A percentile compares a stretch with the other conserved stretches of the same genome.
Conservation (phyloP, 2,888 invertebrate species). For the Acleris holmiana region DNA sequence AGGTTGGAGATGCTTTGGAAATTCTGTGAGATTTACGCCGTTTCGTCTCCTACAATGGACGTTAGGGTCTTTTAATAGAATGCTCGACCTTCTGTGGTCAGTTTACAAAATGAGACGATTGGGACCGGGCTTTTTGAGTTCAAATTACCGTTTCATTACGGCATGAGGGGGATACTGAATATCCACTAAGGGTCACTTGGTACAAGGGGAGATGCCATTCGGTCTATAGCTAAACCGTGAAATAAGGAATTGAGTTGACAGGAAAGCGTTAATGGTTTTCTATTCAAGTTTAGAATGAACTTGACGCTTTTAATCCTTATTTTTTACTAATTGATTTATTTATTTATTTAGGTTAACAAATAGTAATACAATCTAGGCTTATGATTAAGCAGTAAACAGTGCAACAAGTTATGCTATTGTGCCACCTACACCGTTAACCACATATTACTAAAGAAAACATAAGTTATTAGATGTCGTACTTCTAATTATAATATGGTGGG, state of each 20-base stretch:
- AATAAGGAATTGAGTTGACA: not conserved
- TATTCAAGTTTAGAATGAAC: no score
- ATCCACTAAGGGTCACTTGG: conserved; percentile 6
- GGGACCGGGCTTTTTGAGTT: conserved; percentile 2
- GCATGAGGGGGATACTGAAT: conserved; percentile 5
- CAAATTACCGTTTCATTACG: conserved; percentile 15
- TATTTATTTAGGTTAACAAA: no score
- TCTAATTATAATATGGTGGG: no score
- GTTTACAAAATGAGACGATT: conserved; percentile 10
- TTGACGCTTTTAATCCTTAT: not conserved
- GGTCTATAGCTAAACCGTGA: not conserved
- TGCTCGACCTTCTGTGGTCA: conserved; percentile 4
- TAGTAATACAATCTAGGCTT: no score
- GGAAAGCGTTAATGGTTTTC: not conserved
- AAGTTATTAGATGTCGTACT: no score
- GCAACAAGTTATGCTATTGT: no score
- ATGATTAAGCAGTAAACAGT: no score
- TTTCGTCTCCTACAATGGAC: not conserved
- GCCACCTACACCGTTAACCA: no score
- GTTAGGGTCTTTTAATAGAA: conserved; percentile 21
- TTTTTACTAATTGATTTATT: not conserved
- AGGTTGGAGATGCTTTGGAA: no score
- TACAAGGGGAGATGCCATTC: not conserved
- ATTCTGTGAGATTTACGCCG: no score
- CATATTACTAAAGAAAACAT: no score